Evolutionary conservation across 1,140 invertebrate species (phyloP), one percentile per base, ranked within the genome.

Genomic region (Ptiloglossa arizonensis): DNA sequence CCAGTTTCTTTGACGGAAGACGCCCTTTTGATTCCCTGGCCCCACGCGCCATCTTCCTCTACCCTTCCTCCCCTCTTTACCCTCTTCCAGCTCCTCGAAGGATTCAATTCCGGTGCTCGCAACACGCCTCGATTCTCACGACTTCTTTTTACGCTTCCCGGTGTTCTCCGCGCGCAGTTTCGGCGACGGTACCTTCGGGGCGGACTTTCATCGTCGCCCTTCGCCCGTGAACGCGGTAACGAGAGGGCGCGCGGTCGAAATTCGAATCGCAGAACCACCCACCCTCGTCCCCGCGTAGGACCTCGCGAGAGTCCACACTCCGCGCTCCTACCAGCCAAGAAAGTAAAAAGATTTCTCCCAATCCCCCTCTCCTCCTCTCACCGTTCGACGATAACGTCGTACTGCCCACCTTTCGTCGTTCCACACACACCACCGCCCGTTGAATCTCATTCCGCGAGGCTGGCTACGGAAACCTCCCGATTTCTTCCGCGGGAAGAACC

Each of bases 41-140:
- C 70, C 64, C n/a, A 48, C 32, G 73, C 69, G 54, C 67, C 81
- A 46, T 82, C 68, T 70, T 72, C 24, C 24, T 27, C 5, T 70
- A 41, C 35, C 32, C 19, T 67, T 54, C n/a, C n/a, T n/a, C n/a
- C n/a, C n/a, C n/a, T n/a, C n/a, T n/a, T n/a, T n/a, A n/a, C n/a
- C n/a, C n/a, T n/a, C n/a, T n/a, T n/a, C n/a, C n/a, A 27, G 48
- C 66, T 54, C 74, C 81, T 48, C 72, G 41, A 71, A 78, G 82
- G 82, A 91, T 90, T 90, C 88, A 89, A 91, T 91, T 89, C 86
- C 78, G 60, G 80, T 86, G 83, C 81, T 86, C 84, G 72, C 84
- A 82, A 83, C 80, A 76, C 71, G 81, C 76, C 79, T 69, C 75
- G 86, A 88, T 90, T 86, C 87, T 88, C 87, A 88, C 88, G 84